Evolutionary conservation across 2,888 invertebrate species (phyloP).

Genomic region (Megaustenia siamemsis): DNA sequence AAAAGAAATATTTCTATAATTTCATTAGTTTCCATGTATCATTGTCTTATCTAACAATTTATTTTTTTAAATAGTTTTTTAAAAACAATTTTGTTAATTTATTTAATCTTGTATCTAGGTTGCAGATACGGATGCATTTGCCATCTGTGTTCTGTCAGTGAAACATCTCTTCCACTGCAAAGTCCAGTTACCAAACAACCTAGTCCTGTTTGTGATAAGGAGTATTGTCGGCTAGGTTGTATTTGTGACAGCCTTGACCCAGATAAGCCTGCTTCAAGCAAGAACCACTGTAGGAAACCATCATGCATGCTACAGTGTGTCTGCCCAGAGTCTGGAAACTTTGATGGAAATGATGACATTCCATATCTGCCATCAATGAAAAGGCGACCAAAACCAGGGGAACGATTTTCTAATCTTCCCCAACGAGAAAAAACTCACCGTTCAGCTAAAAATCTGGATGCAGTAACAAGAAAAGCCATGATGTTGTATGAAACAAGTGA

Average conservation of each 20-base stretch:
- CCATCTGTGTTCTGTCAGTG: slow-evolving; percentile 70
- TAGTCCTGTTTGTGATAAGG: slow-evolving; percentile 68
- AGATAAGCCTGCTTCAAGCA: slow-evolving; percentile 34
- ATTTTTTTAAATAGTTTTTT: no score
- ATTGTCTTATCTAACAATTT: no score
- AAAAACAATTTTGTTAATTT: not conserved
- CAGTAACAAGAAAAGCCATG: slow-evolving; percentile 73
- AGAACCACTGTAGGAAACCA: slow-evolving; percentile 66
- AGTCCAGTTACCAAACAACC: slow-evolving; percentile 38
- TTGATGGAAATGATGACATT: slow-evolving; percentile 52
- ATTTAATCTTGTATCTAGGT: slow-evolving; percentile 60
- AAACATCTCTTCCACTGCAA: slow-evolving; percentile 41
- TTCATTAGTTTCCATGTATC: no score
- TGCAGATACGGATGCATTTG: slow-evolving; percentile 77
- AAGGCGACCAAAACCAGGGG: slow-evolving; percentile 54
- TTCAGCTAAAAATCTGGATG: slow-evolving; percentile 74
- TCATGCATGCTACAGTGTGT: slow-evolving; percentile 68
- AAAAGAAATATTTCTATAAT: no score
- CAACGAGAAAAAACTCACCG: slow-evolving; percentile 69
- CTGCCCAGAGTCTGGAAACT: slow-evolving; percentile 30
- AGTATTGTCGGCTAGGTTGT: slow-evolving; percentile 76
- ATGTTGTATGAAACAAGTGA: slow-evolving; percentile 72
- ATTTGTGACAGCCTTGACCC: slow-evolving; percentile 68
- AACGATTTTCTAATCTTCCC: slow-evolving; percentile 63
- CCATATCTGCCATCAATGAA: slow-evolving; percentile 53